Evolutionary conservation across 2,797 vertebrate genomes (phyloP), one percentile per base, ranked within the genome.

Genomic region (Myotis pilosus): DNA sequence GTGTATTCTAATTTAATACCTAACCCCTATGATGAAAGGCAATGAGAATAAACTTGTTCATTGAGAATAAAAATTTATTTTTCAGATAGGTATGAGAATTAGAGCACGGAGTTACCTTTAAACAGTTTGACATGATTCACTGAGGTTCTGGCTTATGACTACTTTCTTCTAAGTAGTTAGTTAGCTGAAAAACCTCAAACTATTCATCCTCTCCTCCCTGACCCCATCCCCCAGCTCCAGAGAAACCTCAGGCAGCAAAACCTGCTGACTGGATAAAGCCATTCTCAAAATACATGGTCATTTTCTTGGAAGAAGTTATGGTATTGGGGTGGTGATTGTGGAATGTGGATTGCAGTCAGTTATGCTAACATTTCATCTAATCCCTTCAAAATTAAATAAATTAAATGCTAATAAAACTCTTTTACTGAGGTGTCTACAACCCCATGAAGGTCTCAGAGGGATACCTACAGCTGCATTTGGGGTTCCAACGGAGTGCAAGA

Each of bases 331-430:
- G 89, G 71, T 71, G 96, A 90, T 51, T 85, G 69, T 89, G 92
- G 84, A 97, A 96, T 97, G 95, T 78, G 82, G 94, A 91, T 66
- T 91, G 76, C 79, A 91, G 9, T 81, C 81, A 94, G 80, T 96
- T 93, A 97, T 93, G 68, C 20, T 72, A 98, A 94, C 92, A 94
- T 97, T 97, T 92, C 57, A 55, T 96, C 96, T 97, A 98, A 98
- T 97, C 79, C 89, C 16, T 96, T 97, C 90, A 97, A 98, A 98
- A 98, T 98, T 62, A 98, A 98, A 97, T 96, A 97, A 97, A 98
- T 98, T 97, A 98, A 98, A 97, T 87, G 95, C 83, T 97, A 87
- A 93, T 97, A 97, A 97, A 97, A 97, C 75, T 74, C 51, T 89
- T 97, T 97, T 97, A 94, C 92, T 89, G 85, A 98, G 95, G 88